Evolutionary conservation across 2,113 vertebrate species (phyloP).

Genomic region (Microcebus murinus): DNA sequence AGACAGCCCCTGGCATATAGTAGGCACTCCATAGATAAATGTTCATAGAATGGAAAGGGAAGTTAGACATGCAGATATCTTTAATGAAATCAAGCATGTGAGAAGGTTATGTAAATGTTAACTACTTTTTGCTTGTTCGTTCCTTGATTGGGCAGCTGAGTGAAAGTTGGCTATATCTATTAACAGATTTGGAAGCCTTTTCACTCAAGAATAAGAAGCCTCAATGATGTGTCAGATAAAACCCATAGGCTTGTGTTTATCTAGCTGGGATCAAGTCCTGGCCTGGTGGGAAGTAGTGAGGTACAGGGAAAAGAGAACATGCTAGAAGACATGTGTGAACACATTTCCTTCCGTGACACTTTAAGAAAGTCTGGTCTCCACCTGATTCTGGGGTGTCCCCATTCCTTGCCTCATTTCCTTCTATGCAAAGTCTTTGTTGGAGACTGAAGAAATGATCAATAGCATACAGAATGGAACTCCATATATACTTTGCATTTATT

Average conservation of each 20-base stretch:
- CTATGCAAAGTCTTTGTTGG: neutral
- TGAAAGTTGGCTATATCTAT: neutral
- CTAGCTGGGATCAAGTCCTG: neutral
- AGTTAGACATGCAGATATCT: neutral
- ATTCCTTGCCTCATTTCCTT: neutral
- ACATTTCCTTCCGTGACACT: neutral
- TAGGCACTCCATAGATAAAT: neutral
- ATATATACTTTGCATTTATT: neutral
- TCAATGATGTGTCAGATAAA: neutral
- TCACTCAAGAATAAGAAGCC: neutral
- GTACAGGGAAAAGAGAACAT: neutral
- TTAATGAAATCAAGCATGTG: neutral
- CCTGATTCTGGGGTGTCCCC: neutral
- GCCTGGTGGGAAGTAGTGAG: neutral
- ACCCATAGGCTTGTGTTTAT: neutral
- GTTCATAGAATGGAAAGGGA: neutral
- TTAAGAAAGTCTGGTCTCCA: neutral
- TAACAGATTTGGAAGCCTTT: neutral
- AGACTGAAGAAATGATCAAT: accelerated
- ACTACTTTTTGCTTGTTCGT: neutral
- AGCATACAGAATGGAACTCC: neutral
- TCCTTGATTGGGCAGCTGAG: neutral
- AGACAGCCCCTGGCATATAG: neutral
- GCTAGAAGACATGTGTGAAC: neutral
- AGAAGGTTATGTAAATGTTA: neutral